Percentiles rank a stretch among this genome's conserved stretches.
Evolutionary conservation across 2,113 vertebrate genomes (phyloP).

Genomic region (Myotis davidii): DNA sequence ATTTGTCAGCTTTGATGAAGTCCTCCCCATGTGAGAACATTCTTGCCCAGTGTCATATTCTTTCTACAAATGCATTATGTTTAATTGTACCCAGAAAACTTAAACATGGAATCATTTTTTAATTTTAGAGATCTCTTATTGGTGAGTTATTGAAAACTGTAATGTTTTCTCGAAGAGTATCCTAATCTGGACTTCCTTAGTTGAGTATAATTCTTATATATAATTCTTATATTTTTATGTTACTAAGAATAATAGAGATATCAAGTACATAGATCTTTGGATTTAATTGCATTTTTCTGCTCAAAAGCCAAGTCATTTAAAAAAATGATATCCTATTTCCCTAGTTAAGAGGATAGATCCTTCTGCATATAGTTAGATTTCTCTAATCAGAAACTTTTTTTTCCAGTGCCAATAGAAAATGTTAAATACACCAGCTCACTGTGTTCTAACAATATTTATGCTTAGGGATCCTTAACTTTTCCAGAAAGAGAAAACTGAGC

Average conservation of each 20-base stretch:
- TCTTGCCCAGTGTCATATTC: not conserved
- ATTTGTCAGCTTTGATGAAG: not conserved
- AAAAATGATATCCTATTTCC: not conserved
- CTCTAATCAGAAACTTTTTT: not conserved
- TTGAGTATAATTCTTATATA: not conserved
- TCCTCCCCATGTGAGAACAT: not conserved
- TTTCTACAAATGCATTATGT: not conserved
- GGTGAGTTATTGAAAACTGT: not conserved
- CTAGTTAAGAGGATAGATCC: not conserved
- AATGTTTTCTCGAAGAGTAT: not conserved
- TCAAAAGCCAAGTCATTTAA: not conserved
- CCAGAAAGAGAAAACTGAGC: not conserved
- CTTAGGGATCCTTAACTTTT: not conserved
- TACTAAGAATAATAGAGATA: not conserved
- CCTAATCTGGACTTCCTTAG: not conserved
- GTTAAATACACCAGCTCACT: not conserved
- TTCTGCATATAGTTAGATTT: not conserved
- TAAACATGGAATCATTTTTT: not conserved
- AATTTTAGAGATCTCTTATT: not conserved
- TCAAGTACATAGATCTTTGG: not conserved
- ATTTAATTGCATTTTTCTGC: slow-evolving; percentile 14
- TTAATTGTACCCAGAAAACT: not conserved
- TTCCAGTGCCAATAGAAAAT: not conserved
- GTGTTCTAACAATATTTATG: not conserved
- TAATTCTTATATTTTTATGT: not conserved